Percentiles rank a stretch among this genome's conserved stretches.
Evolutionary conservation across 1,140 invertebrate species (phyloP).

Genomic region (Chionoecetes opilio): DNA sequence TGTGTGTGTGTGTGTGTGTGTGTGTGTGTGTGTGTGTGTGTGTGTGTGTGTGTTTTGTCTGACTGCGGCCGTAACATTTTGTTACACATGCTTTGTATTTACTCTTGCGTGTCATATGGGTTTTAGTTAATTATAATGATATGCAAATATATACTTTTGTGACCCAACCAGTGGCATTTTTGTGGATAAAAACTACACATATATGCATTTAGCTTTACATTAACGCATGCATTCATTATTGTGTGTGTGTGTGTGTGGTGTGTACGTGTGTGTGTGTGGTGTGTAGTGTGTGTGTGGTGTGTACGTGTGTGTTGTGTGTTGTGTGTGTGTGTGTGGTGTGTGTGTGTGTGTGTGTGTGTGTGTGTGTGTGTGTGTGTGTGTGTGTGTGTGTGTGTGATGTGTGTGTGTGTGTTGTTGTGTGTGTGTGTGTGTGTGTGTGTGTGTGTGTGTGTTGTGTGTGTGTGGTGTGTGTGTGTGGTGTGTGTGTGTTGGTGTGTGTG

Average conservation of each 20-base stretch:
- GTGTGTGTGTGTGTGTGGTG: not conserved
- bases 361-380: constrained; percentile 27
- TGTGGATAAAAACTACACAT: not conserved
- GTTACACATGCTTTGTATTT: not conserved
- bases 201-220: not conserved
- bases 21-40: not conserved
- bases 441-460: not conserved
- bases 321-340: constrained; percentile 15
- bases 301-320: not conserved
- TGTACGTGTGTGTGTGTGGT: constrained; percentile 17
- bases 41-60: not conserved
- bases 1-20: constrained; percentile 27
- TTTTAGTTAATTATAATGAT: not conserved
- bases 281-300: too few species aligned
- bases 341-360: not conserved
- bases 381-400: constrained; percentile 27
- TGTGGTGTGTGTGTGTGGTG: constrained; percentile 3
- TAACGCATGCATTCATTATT: not conserved
- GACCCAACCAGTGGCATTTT: not conserved
- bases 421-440: constrained; percentile 21
- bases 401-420: not conserved
- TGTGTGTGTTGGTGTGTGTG: not conserved
- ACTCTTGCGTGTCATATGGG: not conserved
- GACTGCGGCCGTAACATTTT: not conserved
- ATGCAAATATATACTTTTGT: constrained; percentile 12